Conservation (phyloP, 2,113 vertebrate genomes). For the Rhea americana region DNA sequence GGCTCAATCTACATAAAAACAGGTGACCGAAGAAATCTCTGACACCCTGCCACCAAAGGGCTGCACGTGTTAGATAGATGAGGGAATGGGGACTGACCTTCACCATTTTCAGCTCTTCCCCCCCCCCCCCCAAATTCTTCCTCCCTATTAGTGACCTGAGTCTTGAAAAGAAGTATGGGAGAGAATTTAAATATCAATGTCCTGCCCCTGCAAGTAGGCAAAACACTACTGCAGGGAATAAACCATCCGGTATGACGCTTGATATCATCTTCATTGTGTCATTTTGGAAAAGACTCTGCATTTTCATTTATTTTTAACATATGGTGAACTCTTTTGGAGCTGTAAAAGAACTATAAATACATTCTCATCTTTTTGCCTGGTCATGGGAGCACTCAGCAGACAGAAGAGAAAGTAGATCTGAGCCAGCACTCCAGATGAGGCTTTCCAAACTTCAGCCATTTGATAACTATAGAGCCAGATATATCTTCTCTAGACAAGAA, state of each 20-base stretch:
- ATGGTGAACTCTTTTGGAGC: not conserved
- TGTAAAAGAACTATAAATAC: not conserved
- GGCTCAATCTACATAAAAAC: not conserved
- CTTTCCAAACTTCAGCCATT: not conserved
- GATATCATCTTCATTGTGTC: not conserved
- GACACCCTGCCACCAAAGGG: fast-evolving
- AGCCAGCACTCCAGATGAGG: not conserved
- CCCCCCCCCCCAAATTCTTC: not conserved
- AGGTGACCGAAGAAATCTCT: not conserved
- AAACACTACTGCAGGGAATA: not conserved
- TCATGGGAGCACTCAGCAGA: not conserved
- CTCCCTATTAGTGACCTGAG: not conserved
- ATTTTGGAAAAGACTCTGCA: not conserved
- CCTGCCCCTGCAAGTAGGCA: not conserved
- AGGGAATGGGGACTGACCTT: not conserved
- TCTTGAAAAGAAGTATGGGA: not conserved
- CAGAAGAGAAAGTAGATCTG: not conserved
- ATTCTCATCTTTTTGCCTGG: not conserved
- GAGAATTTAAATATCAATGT: not conserved
- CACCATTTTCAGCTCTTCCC: not conserved
- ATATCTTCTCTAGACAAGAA: not conserved
- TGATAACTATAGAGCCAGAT: conserved; percentile 8
- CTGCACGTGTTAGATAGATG: not conserved
- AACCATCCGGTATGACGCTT: not conserved
- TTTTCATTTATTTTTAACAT: not conserved